Conservation (phyloP, 2,888 invertebrate genomes). For the Empis livida region DNA sequence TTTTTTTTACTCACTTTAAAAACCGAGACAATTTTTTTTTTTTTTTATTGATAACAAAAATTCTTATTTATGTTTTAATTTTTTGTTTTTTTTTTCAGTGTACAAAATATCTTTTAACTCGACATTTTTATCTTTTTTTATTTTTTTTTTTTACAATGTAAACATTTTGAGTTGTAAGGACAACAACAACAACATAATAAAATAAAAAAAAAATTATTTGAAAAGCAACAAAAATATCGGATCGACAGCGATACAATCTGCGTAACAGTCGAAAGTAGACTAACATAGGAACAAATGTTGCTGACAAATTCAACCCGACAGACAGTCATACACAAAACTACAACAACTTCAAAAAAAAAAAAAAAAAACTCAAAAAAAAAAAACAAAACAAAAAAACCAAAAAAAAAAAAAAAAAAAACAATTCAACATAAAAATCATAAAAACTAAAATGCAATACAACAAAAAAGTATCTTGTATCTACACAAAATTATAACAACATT, state of each 20-base stretch:
- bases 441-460: conserved; percentile 9
- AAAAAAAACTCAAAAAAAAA: no score
- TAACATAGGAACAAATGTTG: conserved; percentile 36
- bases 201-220: no score
- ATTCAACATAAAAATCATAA: conserved; percentile 3
- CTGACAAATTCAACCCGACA: conserved; percentile 23
- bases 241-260: conserved; percentile 23
- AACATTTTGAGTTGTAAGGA: background rate
- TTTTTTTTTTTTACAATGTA: background rate
- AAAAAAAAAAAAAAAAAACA: conserved; percentile 7
- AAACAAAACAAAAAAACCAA: conserved; percentile 1
- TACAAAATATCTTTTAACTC: background rate
- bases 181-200: no score
- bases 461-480: background rate
- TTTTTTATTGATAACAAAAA: no score
- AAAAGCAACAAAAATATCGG: background rate
- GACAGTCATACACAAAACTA: conserved; percentile 16
- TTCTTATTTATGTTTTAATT: no score
- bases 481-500: conserved; percentile 5
- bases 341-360: conserved; percentile 2
- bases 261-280: conserved; percentile 38
- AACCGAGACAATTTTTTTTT: no score
- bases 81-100: background rate
- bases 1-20: no score
- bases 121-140: background rate